Base-by-base conservation (phyloP, 2,888 invertebrate species). In the Rotaria magnacalcarata region DNA sequence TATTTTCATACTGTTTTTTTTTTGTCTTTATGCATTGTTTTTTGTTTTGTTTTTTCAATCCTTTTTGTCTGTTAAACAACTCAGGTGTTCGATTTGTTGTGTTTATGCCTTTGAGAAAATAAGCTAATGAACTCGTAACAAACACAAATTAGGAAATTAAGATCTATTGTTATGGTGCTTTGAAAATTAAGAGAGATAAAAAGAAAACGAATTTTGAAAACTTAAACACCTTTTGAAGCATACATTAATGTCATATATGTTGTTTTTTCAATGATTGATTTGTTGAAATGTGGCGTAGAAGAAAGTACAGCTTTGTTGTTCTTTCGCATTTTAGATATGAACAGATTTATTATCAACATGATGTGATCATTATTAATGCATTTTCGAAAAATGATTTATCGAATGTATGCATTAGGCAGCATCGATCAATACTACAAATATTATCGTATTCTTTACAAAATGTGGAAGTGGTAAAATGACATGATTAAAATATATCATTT, bases 11-110 rank as follows among this genome's bases (percentile, higher is more conserved):
- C 27, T 67, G 19, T 67, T 34, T 16, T 67, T 67, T 67, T 34
- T 16, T 67, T 34, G 27, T 67, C 27, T 67, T 34, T 0, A 34
- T 67, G 0, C 24, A 1, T 56, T 56, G 7, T 54, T 54, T 21
- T 54, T 54, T 21, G n/a, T 19, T 54, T 54, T 24, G 24, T 8
- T 41, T 60, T 11, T n/a, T 60, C 34, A 34, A 34, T 34, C 34
- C 34, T 2, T 60, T 60, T 27, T 14, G 5, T 67, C 6, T 16
- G 34, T 11, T 41, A 67, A 67, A 41, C 34, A 34, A 67, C 27
- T 67, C 67, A 67, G 67, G 34, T 67, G 34, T 67, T 67, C 67
- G 34, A 27, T 60, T 60, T 60, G 58, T 60, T 60, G 24, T 60
- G 24, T 60, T 60, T 27, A n/a, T n/a, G 8, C 24, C 1, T 56